These are phyloP conservation scores for Drosophila mettleri DNA, from an alignment of 2,888 invertebrate genomes.

Conservation along the genomic window DNA sequence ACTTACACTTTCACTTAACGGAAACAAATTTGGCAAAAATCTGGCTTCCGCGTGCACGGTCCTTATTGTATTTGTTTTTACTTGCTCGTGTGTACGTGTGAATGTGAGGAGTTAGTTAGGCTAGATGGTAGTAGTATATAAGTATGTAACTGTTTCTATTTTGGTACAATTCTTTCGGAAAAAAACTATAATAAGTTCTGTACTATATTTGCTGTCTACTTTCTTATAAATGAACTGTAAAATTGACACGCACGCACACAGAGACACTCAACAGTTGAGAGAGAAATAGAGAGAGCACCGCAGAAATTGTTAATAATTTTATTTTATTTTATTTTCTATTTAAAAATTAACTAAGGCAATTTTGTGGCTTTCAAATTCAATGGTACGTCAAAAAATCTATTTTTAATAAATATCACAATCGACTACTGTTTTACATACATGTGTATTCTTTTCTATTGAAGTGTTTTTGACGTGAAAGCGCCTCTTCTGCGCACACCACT, in stretches of 20 bases:
- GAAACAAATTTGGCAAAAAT: conserved; percentile 47
- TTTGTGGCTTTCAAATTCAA: conserved; percentile 55
- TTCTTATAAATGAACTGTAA: conserved; percentile 45
- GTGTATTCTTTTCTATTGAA: conserved; percentile 50
- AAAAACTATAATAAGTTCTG: too few relatives aligned
- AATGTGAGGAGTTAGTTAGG: conserved; percentile 7
- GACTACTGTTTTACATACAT: conserved; percentile 63
- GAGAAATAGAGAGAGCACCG: conserved; percentile 40
- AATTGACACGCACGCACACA: conserved; percentile 76
- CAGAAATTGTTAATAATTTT: conserved; percentile 48
- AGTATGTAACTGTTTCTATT: conserved; percentile 13
- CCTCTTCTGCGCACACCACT: conserved; percentile 69
- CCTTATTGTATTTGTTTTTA: conserved; percentile 2
- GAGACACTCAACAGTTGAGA: conserved; percentile 67
- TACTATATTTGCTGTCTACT: conserved; percentile 12
- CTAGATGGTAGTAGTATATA: conserved; percentile 26
- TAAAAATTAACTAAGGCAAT: conserved; percentile 54
- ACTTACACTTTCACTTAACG: conserved; percentile 78
- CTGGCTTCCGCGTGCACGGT: conserved; percentile 52
- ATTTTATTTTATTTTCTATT: conserved; percentile 47
- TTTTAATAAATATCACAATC: conserved; percentile 75
- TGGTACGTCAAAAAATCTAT: conserved; percentile 60
- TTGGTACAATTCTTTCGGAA: conserved; percentile 4
- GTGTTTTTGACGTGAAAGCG: conserved; percentile 36
- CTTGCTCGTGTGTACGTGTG: conserved; percentile 1